Evolutionary conservation across 2,113 vertebrate genomes (phyloP), one percentile per base, ranked within the genome.

Genomic region (Nesogale talazaci): DNA sequence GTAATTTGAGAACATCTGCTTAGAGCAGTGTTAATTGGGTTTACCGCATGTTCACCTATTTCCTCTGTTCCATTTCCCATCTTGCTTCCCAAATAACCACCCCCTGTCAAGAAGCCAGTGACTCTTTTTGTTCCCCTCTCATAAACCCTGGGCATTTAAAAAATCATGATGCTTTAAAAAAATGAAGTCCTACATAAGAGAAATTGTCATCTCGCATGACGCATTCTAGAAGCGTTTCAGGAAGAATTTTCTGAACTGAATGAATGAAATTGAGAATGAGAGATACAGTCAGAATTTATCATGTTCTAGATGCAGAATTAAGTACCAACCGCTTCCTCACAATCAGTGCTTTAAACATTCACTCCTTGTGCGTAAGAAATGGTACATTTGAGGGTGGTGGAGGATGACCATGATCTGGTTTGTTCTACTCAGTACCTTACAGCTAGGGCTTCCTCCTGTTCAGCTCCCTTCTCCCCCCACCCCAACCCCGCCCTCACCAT

Each of bases 51-150:
- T 70, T 57, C 38, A 38, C 16, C 8, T 31, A 14, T 3, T 1
- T 74, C 67, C 16, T 52, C 31, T 65, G 29, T 76, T 56, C 36
- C 42, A 46, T 40, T 75, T 94, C 25, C n/a, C 63, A 74, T 23
- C 69, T 88, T 10, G 36, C 27, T 34, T n/a, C 69, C 31, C 19
- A 61, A 36, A 70, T 42, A 34, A 34, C 25, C 31, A 23, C 74
- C 40, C 56, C 9, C 29, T 94, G 90, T 91, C 80, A 94, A 40
- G 25, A 93, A 70, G 82, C 40, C 69, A 15, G n/a, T 70, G 34
- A 70, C 31, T 70, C 65, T 31, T n/a, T 31, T 69, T 20, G 11
- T 20, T 72, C 27, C 25, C 69, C 6, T 17, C 17, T 17, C 69
- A 70, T 70, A 70, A 70, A 25, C 69, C 69, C n/a, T 36, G 65